phyloP scores from a whole-genome alignment of 1,140 invertebrate genomes.

The Acromyrmex heyeri region DNA sequence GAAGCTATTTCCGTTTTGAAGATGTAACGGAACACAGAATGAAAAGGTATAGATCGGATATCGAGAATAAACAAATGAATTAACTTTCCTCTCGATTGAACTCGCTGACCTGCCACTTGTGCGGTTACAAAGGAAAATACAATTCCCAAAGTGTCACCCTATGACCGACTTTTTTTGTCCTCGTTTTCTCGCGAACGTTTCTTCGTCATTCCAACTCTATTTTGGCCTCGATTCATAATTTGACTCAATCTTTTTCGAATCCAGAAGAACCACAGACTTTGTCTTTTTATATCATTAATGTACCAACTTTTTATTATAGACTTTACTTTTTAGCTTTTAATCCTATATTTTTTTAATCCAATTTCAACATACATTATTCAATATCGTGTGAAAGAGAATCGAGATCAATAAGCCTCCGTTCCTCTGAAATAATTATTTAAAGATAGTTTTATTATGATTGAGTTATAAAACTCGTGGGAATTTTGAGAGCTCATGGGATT shows the following conservation, averaged over 20 bases:
- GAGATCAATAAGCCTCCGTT: neutral
- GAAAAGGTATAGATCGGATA: conserved; percentile 16
- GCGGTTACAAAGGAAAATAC: conserved; percentile 52
- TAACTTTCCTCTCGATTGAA: conserved; percentile 47
- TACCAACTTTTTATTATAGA: neutral
- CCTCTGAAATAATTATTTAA: neutral
- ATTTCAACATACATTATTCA: neutral
- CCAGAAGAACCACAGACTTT: neutral
- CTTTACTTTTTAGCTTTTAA: neutral
- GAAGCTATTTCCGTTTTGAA: neutral
- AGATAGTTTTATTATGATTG: conserved; percentile 5
- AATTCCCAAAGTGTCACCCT: conserved; percentile 47
- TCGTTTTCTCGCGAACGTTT: neutral
- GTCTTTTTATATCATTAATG: neutral
- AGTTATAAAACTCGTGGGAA: conserved; percentile 15
- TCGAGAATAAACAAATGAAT: conserved; percentile 52
- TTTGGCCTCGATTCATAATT: conserved; percentile 7
- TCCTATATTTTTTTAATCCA: neutral
- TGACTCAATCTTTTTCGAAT: conserved; percentile 9
- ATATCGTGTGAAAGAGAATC: neutral
- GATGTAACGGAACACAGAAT: neutral
- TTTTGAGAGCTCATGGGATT: neutral
- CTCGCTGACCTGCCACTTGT: conserved; percentile 10
- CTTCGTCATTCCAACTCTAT: neutral
- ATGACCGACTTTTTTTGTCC: conserved; percentile 32